Conservation (phyloP, 2,113 vertebrate species). For the Phrynocephalus versicolor region DNA sequence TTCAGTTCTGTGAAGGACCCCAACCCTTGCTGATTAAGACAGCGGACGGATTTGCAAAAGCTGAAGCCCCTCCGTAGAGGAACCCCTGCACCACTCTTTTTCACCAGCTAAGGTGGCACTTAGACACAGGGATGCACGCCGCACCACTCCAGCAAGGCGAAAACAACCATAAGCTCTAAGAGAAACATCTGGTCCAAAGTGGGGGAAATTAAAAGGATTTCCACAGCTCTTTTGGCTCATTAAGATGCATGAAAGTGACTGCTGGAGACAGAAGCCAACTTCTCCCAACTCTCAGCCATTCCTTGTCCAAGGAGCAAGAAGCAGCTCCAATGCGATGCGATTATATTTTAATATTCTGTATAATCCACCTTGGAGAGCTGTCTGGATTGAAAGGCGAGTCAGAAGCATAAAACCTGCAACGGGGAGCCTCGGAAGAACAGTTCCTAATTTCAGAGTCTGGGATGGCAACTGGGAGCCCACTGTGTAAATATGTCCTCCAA, state of each 20-base stretch:
- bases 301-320: not conserved
- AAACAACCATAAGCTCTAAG: not conserved
- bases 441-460: not conserved
- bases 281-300: too few species aligned
- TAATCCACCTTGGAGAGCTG: not conserved
- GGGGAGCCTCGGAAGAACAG: not conserved
- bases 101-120: not conserved
- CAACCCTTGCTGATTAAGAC: not conserved
- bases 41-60: not conserved
- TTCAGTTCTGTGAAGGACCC: not conserved
- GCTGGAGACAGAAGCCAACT: not conserved
- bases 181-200: not conserved
- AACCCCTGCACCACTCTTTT: not conserved
- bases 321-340: not conserved
- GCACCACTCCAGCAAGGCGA: not conserved
- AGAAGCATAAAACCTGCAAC: not conserved
- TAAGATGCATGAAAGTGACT: not conserved
- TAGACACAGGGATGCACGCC: too few species aligned
- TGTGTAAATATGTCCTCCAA: not conserved
- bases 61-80: not conserved
- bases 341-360: not conserved
- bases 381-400: not conserved
- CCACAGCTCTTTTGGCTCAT: too few species aligned
- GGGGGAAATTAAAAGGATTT: not conserved
- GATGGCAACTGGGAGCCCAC: not conserved